Percentiles rank a stretch among this genome's conserved stretches.
phyloP scores from a whole-genome alignment of 2,113 vertebrate genomes.

The Macquaria ambigua region DNA sequence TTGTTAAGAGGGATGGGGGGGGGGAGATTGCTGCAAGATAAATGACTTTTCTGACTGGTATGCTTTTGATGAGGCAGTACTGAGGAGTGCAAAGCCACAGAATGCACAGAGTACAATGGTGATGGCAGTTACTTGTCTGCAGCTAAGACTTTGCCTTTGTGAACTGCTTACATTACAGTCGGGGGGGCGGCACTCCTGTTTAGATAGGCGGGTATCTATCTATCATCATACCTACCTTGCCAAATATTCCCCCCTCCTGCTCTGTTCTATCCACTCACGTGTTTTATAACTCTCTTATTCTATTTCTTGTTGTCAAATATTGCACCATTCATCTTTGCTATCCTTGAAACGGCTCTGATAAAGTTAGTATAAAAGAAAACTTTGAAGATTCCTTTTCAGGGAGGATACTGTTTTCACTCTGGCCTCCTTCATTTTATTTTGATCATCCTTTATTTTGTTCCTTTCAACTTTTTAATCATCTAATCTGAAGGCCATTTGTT shows the following conservation, averaged over 20 bases:
- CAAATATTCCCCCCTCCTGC: constrained; percentile 26
- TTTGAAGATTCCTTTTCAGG: not conserved
- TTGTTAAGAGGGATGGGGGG: constrained; percentile 17
- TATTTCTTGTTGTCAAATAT: constrained; percentile 9
- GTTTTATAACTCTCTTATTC: not conserved
- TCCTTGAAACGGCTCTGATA: constrained; percentile 32
- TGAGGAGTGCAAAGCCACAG: constrained; percentile 66
- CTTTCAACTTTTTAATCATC: constrained; percentile 37
- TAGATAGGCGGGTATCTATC: constrained; percentile 71
- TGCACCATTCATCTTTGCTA: not conserved
- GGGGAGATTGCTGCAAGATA: constrained; percentile 62
- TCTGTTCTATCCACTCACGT: not conserved
- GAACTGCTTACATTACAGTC: constrained; percentile 69
- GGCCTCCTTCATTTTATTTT: constrained; percentile 29
- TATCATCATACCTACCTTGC: constrained; percentile 42
- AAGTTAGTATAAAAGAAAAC: constrained; percentile 18
- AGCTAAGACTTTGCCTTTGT: constrained; percentile 51
- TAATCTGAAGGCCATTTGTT: constrained; percentile 53
- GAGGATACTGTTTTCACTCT: constrained; percentile 25
- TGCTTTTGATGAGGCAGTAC: constrained; percentile 68
- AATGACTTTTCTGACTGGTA: constrained; percentile 68
- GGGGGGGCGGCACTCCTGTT: constrained; percentile 59
- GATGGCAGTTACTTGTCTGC: constrained; percentile 57
- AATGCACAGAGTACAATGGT: constrained; percentile 48
- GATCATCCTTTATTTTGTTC: constrained; percentile 31